These are phyloP conservation scores for Corella eumyota DNA, from an alignment of 23 tunicate genomes.

Conservation along the genomic window DNA sequence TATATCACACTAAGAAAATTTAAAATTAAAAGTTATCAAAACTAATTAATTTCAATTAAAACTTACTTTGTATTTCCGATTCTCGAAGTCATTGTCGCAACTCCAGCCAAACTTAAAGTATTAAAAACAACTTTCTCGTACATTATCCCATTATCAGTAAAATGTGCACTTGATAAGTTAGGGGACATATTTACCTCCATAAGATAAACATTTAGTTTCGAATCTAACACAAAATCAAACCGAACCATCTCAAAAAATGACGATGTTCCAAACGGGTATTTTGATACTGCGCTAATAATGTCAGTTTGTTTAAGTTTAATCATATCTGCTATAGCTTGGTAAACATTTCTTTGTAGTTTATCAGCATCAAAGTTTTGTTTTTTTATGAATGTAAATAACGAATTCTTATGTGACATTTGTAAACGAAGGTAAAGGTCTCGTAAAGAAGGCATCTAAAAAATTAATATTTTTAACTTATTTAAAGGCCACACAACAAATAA, in stretches of 20 bases:
- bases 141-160: constrained; percentile 54
- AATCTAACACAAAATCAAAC: constrained; percentile 89
- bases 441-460: constrained; percentile 42
- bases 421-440: constrained; percentile 16
- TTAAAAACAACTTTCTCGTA: constrained; percentile 67
- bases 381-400: constrained; percentile 17
- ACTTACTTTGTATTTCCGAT: constrained; percentile 1
- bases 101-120: constrained; percentile 47
- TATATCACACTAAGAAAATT: no score
- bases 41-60: no score
- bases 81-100: constrained; percentile 2
- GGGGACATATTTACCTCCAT: constrained; percentile 99
- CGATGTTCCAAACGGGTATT: constrained; percentile 26
- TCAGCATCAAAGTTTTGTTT: constrained; percentile 17
- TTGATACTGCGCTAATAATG: constrained; percentile 12
- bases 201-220: constrained; percentile 47
- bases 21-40: no score
- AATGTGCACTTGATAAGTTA: constrained; percentile 82
- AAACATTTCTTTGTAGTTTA: constrained; percentile 18
- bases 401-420: constrained; percentile 50
- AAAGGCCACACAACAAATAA: constrained; percentile 5
- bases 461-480: constrained; percentile 1
- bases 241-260: constrained; percentile 86
- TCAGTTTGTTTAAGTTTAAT: constrained; percentile 40
- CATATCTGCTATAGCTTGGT: constrained; percentile 61